Evolutionary conservation across 92 coral and sea anemone species (phyloP), one percentile per base, ranked within the genome.

Genomic region (Zoanthus sociatus): DNA sequence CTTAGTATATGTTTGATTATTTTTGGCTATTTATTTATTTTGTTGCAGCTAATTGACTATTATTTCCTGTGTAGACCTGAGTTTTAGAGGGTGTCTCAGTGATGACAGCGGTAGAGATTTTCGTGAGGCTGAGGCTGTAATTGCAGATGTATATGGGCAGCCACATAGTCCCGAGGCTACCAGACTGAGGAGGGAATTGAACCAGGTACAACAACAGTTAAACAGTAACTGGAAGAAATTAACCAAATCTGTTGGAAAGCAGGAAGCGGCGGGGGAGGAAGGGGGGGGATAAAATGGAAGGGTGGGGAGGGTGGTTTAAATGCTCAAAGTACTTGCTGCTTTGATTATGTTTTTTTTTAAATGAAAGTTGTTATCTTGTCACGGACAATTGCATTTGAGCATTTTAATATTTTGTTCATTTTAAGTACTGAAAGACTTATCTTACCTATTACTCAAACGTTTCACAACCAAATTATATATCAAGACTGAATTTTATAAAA

Each of bases 131-230:
- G 85, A 81, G 60, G 60, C 85, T 66, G 75, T 50, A 12, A 8
- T 81, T 46, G 85, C 85, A 11, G 75, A 81, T 13, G 85, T 66
- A 66, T 81, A 81, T 17, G 74, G 85, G 12, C 75, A 81, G 12
- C 73, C 85, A 12, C 66, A 73, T 5, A 81, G 85, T 26, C 46
- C 85, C 20, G 60, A 81, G 85, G n/a, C 75, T 13, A 81, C 85
- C 47, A 45, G 30, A 8, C 61, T 81, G 75, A 64, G 85, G 45
- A 66, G 51, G 12, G n/a, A 66, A 5, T 45, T 81, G 60, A 66
- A 75, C 46, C 5, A 81, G 85, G 85, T 81, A 81, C 13, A 44
- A 45, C 30, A 44, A 3, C 9, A 37, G 42, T 31, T 6, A 9
- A 16, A 30, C 30, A 9, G 70, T 63, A 63, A 20, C 1, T 16